Evolutionary conservation across 2,113 vertebrate species (phyloP), one percentile per base, ranked within the genome.

Genomic region (Larimichthys crocea): DNA sequence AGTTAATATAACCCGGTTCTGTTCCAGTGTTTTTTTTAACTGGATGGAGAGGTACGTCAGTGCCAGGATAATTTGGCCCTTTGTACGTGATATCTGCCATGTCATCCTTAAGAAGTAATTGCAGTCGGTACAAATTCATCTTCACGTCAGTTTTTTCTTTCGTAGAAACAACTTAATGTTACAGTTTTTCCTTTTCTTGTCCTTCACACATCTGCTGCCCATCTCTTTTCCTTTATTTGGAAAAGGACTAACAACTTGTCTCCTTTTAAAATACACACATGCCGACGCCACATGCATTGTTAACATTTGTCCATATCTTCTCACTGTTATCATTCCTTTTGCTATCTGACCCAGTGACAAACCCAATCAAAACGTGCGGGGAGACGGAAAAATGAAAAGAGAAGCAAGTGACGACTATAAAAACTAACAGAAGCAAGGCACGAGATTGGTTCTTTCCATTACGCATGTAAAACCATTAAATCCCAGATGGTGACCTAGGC

Each of bases 361-460:
- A 88, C 81, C 61, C 80, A 68, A 87, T 86, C 87, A 65, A 64
- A 91, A 64, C 50, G 67, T 62, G 65, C 71, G 70, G 63, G 19
- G 50, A 40, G 19, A 52, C 67, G 57, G 56, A 74, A 67, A 73
- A 76, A 74, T 20, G 40, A 55, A 62, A 79, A 35, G 17, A 72
- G 17, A 42, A 53, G 48, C 11, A 40, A 79, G 56, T 16, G n/a
- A 83, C 48, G 64, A 44, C 79, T 64, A 29, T 80, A 86, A 89
- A 89, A 83, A 69, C 76, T 74, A 89, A 88, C 68, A 87, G 71
- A 87, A 86, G 91, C 73, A 70, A 71, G 44, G 44, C 68, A 82
- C 53, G 4, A 77, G 76, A 88, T 72, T 69, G 69, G 55, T 69
- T 89, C 82, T 86, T 94, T 93, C 89, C 91, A 93, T 90, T 91